Percentiles rank a stretch among this genome's conserved stretches.
These are phyloP conservation scores for Choloepus didactylus DNA, from an alignment of 2,797 vertebrate species.

Conservation along the genomic window DNA sequence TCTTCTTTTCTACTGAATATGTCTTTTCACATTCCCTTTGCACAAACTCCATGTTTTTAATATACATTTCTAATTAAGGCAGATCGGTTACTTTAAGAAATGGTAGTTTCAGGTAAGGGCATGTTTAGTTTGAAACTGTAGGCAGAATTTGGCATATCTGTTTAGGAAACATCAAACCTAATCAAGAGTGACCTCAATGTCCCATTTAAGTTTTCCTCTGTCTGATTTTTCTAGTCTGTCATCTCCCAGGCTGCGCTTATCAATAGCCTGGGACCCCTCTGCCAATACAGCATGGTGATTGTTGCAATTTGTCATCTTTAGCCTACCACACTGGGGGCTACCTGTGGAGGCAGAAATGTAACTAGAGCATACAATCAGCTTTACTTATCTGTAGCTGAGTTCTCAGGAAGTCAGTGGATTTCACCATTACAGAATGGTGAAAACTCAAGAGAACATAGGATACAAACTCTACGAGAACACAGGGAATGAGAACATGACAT, in stretches of 20 bases:
- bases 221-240: not conserved
- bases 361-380: not conserved
- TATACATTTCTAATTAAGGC: not conserved
- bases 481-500: not conserved
- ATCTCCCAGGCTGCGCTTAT: not conserved
- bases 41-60: not conserved
- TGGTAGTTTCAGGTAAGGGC: not conserved
- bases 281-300: not conserved
- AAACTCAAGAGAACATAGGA: too few relatives aligned
- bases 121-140: not conserved
- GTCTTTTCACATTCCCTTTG: not conserved
- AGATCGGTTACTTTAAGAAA: not conserved
- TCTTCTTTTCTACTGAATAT: not conserved
- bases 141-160: not conserved
- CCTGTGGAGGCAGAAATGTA: not conserved
- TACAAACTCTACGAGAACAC: not conserved
- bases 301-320: not conserved
- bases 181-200: not conserved
- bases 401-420: not conserved
- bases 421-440: not conserved
- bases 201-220: not conserved
- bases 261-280: not conserved
- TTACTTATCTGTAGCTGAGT: not conserved
- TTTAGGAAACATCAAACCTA: not conserved
- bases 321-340: not conserved